Evolutionary conservation across 1,140 invertebrate species (phyloP), one percentile per base, ranked within the genome.

Genomic region (Scylla paramamosain): DNA sequence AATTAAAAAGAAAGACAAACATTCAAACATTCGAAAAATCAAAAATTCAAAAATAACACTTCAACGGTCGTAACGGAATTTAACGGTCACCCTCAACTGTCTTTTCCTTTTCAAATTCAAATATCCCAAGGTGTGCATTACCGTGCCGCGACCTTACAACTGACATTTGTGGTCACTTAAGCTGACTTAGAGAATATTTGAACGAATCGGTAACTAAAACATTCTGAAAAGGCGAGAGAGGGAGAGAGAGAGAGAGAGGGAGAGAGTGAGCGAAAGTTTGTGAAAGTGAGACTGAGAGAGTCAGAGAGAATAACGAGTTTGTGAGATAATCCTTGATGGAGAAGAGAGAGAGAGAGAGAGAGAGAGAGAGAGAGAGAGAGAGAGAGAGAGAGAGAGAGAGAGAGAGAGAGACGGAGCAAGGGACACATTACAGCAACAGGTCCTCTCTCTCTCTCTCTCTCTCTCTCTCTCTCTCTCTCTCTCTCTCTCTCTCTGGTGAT

Each of bases 231-330:
- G 7, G 2, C 16, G 8, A 82, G 77, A 82, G 77, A 82, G 77
- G 7, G 77, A 82, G 77, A 82, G 77, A 82, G 77, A 82, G 77
- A 82, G 77, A 82, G 77, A 82, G 77, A 82, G 77, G 7, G 77
- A 82, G 77, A 82, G 77, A 82, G 52, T 20, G 52, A 20, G 20
- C 52, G 52, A 59, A 59, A 20, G 12, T 59, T 59, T 59, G 52
- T 59, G 52, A 59, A 12, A 59, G 10, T 39, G 39, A 82, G 77
- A 82, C 20, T 3, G 77, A 82, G 77, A 82, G 8, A 83, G 20
- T 7, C 6, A 6, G 82, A 28, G 83, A 84, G 12, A 29, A 32
- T 84, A 29, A 28, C 83, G 83, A 29, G n/a, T 84, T 84, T 29
- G 83, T 20, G 28, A 84, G 31, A 84, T 84, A n/a, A 84, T 28